These are phyloP conservation scores for Hydrolagus colliei DNA, from an alignment of 2,797 vertebrate genomes.

Conservation along the genomic window DNA sequence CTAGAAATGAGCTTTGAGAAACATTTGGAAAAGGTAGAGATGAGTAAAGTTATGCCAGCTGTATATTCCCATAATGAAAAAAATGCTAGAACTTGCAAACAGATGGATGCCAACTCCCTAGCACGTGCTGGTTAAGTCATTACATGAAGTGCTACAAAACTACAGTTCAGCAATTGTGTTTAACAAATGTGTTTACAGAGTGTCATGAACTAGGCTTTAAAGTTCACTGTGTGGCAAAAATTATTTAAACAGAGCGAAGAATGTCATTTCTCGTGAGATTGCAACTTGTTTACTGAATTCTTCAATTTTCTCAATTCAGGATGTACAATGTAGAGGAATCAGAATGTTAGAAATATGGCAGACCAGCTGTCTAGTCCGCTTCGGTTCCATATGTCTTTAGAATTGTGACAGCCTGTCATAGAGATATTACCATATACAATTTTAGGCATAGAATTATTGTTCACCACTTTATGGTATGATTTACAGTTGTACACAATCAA, in stretches of 20 bases:
- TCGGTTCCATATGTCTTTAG: slow-evolving; percentile 27
- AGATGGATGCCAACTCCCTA: too few relatives aligned
- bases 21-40: too few relatives aligned
- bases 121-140: background rate
- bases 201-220: background rate
- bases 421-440: background rate
- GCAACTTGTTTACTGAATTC: slow-evolving; percentile 49
- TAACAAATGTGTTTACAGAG: background rate
- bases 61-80: too few relatives aligned
- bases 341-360: slow-evolving; percentile 40
- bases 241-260: background rate
- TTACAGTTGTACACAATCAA: background rate
- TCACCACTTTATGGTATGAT: background rate
- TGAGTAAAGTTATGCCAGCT: too few relatives aligned
- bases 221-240: slow-evolving; percentile 6
- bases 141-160: background rate
- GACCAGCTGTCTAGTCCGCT: slow-evolving; percentile 38
- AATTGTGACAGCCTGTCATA: slow-evolving; percentile 16
- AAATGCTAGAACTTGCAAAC: too few relatives aligned
- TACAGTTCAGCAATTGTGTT: background rate
- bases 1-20: too few relatives aligned
- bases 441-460: background rate
- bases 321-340: slow-evolving; percentile 46
- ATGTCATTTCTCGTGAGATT: slow-evolving; percentile 37
- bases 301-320: slow-evolving; percentile 49